Evolutionary conservation across 37 sponge, comb jelly and placozoan species (phyloP).

Genomic region (Ephydatia muelleri): DNA sequence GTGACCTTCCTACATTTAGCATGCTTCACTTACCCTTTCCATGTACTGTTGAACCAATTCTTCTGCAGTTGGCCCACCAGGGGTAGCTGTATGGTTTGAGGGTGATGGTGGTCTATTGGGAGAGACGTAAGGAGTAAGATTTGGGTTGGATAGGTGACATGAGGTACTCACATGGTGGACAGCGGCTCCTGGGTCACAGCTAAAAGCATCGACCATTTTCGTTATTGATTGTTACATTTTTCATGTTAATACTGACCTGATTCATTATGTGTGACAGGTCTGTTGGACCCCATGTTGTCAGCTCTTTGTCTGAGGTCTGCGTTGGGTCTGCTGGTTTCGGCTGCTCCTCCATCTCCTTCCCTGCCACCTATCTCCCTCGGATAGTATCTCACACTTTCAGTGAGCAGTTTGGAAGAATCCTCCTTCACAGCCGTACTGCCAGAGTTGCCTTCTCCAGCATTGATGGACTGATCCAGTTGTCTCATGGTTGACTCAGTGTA

Average conservation of each 20-base stretch:
- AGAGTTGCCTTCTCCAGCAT: slow-evolving; percentile 29
- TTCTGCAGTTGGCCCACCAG: slow-evolving; percentile 26
- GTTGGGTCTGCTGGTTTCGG: background rate
- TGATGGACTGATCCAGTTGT: slow-evolving; percentile 53
- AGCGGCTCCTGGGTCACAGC: background rate
- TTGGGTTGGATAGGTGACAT: background rate
- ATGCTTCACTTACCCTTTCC: slow-evolving; percentile 57
- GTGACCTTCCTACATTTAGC: too few species aligned
- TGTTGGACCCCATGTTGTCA: too few species aligned
- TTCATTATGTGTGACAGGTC: background rate
- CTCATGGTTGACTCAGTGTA: slow-evolving; percentile 78
- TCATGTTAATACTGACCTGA: background rate
- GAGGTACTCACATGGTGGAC: background rate
- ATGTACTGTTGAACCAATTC: slow-evolving; percentile 73
- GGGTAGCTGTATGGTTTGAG: slow-evolving; percentile 2
- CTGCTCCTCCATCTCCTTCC: background rate
- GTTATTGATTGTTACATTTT: background rate
- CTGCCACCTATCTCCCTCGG: background rate
- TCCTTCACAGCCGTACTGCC: background rate
- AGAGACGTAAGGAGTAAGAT: background rate
- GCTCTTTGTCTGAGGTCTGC: background rate
- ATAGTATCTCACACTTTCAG: background rate
- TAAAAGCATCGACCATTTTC: background rate
- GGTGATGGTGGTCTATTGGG: background rate
- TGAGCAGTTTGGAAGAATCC: background rate